Evolutionary conservation across 2,797 vertebrate species (phyloP).

Genomic region (Sorex maritimensis): DNA sequence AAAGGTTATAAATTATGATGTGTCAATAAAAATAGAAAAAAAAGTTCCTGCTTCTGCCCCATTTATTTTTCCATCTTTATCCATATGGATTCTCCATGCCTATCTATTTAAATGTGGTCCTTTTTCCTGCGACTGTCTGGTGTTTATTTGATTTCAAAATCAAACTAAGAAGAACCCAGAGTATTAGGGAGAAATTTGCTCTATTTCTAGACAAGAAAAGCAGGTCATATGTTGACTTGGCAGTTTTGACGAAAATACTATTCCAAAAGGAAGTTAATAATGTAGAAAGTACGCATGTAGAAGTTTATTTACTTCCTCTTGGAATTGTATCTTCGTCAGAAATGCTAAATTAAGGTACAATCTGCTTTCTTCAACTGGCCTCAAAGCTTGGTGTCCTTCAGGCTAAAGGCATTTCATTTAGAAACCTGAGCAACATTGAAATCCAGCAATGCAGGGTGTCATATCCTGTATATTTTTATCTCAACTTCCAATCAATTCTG

Average conservation of each 20-base stretch:
- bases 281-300: no score
- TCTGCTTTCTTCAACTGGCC: neutral
- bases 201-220: neutral
- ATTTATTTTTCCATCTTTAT: neutral
- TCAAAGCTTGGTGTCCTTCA: neutral
- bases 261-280: neutral
- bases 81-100: neutral
- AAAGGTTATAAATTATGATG: no score
- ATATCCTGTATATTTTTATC: neutral
- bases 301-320: no score
- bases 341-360: neutral
- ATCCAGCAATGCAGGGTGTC: neutral
- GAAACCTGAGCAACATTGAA: neutral
- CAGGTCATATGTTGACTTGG: neutral
- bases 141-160: neutral
- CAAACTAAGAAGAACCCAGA: neutral
- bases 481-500: neutral
- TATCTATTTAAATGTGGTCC: neutral
- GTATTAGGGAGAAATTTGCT: neutral
- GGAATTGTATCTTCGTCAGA: no score
- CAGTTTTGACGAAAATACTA: neutral
- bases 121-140: neutral
- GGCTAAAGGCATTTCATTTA: neutral
- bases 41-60: neutral
- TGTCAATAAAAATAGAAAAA: no score